These are phyloP conservation scores for Bubalus kerabau DNA, from an alignment of 2,113 vertebrate genomes.

Conservation along the genomic window DNA sequence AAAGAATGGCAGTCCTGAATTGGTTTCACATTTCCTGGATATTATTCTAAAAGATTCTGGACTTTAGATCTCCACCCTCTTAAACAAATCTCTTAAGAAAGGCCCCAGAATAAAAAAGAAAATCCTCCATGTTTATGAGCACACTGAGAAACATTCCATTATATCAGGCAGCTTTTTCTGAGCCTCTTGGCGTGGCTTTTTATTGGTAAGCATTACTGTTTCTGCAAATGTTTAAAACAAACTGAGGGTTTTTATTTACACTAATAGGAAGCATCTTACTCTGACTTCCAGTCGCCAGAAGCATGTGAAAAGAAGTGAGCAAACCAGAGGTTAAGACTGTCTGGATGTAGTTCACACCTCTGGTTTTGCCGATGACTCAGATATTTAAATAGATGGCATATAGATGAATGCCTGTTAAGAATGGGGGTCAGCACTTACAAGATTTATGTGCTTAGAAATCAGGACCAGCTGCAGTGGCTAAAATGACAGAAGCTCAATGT, in stretches of 20 bases:
- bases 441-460: conserved; percentile 52
- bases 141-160: neutral
- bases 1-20: neutral
- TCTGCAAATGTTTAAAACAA: neutral
- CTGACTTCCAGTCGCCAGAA: neutral
- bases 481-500: conserved; percentile 30
- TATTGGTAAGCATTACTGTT: neutral
- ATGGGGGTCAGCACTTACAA: conserved; percentile 34
- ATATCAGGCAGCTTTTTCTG: neutral
- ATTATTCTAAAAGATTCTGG: neutral
- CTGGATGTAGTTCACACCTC: neutral
- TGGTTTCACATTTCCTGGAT: neutral
- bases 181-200: neutral
- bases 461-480: conserved; percentile 2
- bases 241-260: neutral
- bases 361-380: conserved; percentile 28
- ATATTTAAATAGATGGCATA: conserved; percentile 47
- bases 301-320: neutral
- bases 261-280: neutral
- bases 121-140: neutral
- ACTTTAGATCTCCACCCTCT: neutral
- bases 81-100: neutral
- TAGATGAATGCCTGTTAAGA: conserved; percentile 4
- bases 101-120: neutral
- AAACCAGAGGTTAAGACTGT: neutral